Percentiles rank a stretch among this genome's conserved stretches.
phyloP scores from a whole-genome alignment of 1,140 invertebrate genomes.

The Drosophila mayri region DNA sequence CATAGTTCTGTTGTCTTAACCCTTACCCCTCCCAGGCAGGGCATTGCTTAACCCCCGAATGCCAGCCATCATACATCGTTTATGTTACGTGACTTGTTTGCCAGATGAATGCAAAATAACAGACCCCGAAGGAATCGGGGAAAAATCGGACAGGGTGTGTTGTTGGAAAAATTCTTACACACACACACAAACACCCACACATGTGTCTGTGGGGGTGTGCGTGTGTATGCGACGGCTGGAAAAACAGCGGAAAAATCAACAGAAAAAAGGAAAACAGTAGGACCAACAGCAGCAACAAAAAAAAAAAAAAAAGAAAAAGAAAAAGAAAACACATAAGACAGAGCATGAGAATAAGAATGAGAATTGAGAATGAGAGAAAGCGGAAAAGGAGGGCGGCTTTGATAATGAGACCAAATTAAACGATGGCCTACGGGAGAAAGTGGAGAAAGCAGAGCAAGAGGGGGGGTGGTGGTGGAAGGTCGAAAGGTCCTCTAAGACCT shows the following conservation, averaged over 20 bases:
- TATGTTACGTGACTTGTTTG: constrained; percentile 63
- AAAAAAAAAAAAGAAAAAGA: background rate
- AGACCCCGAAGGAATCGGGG: constrained; percentile 39
- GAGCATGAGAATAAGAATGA: constrained; percentile 4
- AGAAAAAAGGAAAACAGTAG: constrained; percentile 35
- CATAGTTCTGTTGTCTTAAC: constrained; percentile 4
- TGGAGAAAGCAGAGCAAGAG: constrained; percentile 2
- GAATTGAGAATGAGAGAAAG: constrained; percentile 11
- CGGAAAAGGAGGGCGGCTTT: constrained; percentile 23
- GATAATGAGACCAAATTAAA: constrained; percentile 73
- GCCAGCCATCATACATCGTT: constrained; percentile 59
- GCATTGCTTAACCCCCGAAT: constrained; percentile 39
- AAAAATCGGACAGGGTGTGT: constrained; percentile 20
- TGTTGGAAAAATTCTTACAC: constrained; percentile 8
- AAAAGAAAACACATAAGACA: constrained; percentile 21
- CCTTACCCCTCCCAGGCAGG: background rate
- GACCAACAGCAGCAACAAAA: background rate
- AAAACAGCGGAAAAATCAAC: constrained; percentile 55
- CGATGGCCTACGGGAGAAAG: constrained; percentile 31
- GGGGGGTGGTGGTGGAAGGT: background rate
- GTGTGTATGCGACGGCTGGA: constrained; percentile 28
- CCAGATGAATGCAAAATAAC: constrained; percentile 62
- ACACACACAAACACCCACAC: background rate
- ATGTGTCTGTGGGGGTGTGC: constrained; percentile 1
- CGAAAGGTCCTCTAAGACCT: background rate